Base-by-base conservation (phyloP, 1,140 invertebrate genomes). In the Galendromus occidentalis region DNA sequence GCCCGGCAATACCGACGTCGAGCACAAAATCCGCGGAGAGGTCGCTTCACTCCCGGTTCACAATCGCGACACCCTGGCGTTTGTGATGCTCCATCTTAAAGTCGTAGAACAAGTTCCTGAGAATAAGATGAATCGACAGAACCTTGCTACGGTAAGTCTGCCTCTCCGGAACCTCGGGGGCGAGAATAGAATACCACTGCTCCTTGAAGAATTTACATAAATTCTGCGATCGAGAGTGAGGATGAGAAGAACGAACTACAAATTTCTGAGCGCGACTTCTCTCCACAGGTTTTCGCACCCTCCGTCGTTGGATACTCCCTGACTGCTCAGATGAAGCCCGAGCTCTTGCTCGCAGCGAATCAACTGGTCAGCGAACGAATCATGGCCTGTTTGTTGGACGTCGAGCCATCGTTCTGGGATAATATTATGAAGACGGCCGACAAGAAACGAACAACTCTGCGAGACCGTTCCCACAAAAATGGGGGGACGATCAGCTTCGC, bases 331-430 rank as follows among this genome's bases (percentile, higher is more conserved):
- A 59, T 59, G 22, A 59, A 59, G 6, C 51, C 51, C 25, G 51
- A 25, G 9, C 9, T 59, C n/a, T 17, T 59, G 14, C 33, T 39
- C 4, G 33, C 33, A 4, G 33, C 33, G 4, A 59, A 59, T 59
- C 51, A 59, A 33, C 25, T 29, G 51, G 14, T 59, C 25, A 59
- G 25, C 22, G 25, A 59, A 33, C 51, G 51, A 20, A 59, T 59
- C 14, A 59, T 59, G 51, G 25, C 22, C 20, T 59, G 51, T 25
- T 9, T 59, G 12, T 33, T 59, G 33, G 51, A 25, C 6, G 33
- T 59, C 22, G 51, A 59, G 51, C 51, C 51, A 33, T 20, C 51
- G 5, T 59, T 59, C 51, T 59, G 51, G 51, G 51, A 59, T 9
- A 25, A 25, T 25, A 59, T 59, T 14, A 59, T 59, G 25, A 25